Evolutionary conservation across 2,113 vertebrate genomes (phyloP), one percentile per base, ranked within the genome.

Genomic region (Percopsis transmontana): DNA sequence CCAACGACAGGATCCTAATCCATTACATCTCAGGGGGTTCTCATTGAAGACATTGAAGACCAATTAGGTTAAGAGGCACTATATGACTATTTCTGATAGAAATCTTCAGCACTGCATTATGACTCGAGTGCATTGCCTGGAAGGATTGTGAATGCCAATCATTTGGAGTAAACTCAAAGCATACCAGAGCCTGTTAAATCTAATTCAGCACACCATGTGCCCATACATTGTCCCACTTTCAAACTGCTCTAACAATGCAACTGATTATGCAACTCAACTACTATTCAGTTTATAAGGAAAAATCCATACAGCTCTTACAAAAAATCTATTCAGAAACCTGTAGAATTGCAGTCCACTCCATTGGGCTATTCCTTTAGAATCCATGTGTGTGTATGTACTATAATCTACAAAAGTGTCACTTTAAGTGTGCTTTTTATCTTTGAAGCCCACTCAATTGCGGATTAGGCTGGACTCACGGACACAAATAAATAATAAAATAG

Each of bases 161-260:
- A 54, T 74, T 19, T 58, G 50, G 51, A 74, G 67, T 10, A 20
- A 40, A 41, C 56, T 57, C 8, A 8, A 18, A 19, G 45, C 19
- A 20, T 57, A 65, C 19, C 21, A 15, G 20, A 42, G 58, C 56
- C 58, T 81, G 77, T 77, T 81, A 68, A 78, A 77, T 74, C 77
- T 77, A 80, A 76, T 66, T 8, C n/a, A 5, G 66, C 48, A 68
- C 71, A 78, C 67, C 27, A 7, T 33, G 5, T 6, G 71, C 70
- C 66, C 77, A 80, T 81, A 80, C 58, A 78, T 85, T 74, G 66
- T 20, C 42, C n/a, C 58, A 54, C 60, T 66, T 70, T 47, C 54
- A 68, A 70, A 76, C 62, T 61, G 72, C 58, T 76, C 85, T 73
- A 76, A 85, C 77, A 79, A 77, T 80, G 68, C 48, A 60, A 76